Evolutionary conservation across 2,797 vertebrate species (phyloP).

Genomic region (Ctenochaetus hawaiiensis): DNA sequence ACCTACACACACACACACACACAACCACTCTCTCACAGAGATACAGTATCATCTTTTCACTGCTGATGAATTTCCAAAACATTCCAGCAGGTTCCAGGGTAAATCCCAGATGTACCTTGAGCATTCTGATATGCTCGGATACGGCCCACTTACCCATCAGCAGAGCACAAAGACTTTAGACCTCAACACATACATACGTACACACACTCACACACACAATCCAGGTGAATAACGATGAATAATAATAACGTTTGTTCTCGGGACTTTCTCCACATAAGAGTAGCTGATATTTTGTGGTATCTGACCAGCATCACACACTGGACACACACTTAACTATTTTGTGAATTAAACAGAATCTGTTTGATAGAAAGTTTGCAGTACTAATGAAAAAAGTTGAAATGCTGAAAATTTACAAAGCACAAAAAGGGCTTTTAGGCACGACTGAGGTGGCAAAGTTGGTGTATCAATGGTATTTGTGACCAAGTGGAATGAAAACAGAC

Average conservation of each 20-base stretch:
- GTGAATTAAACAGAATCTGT: neutral
- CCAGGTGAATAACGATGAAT: slow-evolving; percentile 1
- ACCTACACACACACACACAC: slow-evolving; percentile 24
- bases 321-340: neutral
- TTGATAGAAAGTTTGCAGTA: neutral
- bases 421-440: neutral
- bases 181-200: slow-evolving; percentile 13
- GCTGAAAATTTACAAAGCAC: neutral
- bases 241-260: neutral
- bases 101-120: slow-evolving; percentile 62
- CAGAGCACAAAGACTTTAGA: slow-evolving; percentile 54
- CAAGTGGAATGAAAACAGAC: neutral
- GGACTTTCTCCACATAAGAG: neutral
- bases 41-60: slow-evolving; percentile 55
- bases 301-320: no score
- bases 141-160: slow-evolving; percentile 53
- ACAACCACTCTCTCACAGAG: slow-evolving; percentile 14
- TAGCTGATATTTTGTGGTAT: neutral
- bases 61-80: slow-evolving; percentile 64
- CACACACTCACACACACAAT: neutral
- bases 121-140: slow-evolving; percentile 44
- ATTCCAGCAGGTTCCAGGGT: slow-evolving; percentile 62
- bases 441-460: neutral
- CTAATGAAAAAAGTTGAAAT: neutral
- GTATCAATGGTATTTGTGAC: neutral